phyloP scores from a whole-genome alignment of 2,888 invertebrate species.

The Agriopis leucophaearia region DNA sequence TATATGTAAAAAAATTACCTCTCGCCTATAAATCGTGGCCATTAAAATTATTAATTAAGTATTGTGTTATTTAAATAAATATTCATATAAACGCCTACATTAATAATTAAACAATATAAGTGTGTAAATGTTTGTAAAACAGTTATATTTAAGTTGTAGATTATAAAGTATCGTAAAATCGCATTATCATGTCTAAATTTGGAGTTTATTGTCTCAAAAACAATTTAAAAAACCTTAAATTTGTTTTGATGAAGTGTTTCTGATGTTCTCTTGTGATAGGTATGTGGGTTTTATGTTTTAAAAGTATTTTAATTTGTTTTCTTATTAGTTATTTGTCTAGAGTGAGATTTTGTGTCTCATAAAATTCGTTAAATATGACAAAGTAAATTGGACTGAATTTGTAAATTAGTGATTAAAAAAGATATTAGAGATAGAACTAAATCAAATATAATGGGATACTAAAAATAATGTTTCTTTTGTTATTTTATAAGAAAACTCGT shows the following conservation, averaged over 20 bases:
- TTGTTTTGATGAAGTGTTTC: slow-evolving; percentile 51
- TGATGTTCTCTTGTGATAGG: slow-evolving; percentile 56
- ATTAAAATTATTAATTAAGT: slow-evolving; percentile 32
- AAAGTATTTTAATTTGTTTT: slow-evolving; percentile 44
- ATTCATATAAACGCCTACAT: slow-evolving; percentile 47
- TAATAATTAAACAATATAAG: slow-evolving; percentile 38
- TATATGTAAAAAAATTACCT: slow-evolving; percentile 27
- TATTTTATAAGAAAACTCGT: too few species aligned
- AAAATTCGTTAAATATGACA: slow-evolving; percentile 14
- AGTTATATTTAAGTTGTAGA: slow-evolving; percentile 49
- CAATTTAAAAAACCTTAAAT: slow-evolving; percentile 50
- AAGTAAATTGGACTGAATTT: slow-evolving; percentile 6
- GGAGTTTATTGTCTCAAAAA: slow-evolving; percentile 62
- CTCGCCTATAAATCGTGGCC: slow-evolving; percentile 33
- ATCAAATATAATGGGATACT: slow-evolving; percentile 3
- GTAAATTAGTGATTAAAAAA: slow-evolving; percentile 14
- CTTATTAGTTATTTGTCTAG: slow-evolving; percentile 38
- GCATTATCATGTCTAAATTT: slow-evolving; percentile 59
- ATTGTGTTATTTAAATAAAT: slow-evolving; percentile 30
- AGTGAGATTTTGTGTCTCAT: slow-evolving; percentile 31
- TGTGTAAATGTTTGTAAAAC: slow-evolving; percentile 57
- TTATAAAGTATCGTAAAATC: slow-evolving; percentile 58
- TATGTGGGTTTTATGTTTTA: slow-evolving; percentile 46
- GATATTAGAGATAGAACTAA: background rate
- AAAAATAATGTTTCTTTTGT: background rate